Evolutionary conservation across 2,888 invertebrate genomes (phyloP).

Genomic region (Stegophylla sp.): DNA sequence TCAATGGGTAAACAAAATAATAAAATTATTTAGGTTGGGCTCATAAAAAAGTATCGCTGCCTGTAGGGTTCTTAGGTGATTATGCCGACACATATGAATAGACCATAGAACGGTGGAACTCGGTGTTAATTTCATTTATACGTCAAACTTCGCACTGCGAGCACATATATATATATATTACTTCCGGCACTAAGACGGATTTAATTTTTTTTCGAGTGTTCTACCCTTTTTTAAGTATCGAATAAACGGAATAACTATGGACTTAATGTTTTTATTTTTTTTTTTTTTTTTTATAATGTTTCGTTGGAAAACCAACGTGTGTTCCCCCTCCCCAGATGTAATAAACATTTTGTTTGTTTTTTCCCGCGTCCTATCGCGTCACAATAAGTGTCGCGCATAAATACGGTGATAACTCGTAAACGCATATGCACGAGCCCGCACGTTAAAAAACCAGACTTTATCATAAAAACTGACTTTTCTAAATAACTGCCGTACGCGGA

Average conservation of each 20-base stretch:
- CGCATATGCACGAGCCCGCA: not conserved
- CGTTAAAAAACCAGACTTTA: conserved; percentile 6
- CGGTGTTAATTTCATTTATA: no score
- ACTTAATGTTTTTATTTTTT: not conserved
- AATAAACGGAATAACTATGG: not conserved
- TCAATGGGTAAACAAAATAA: no score
- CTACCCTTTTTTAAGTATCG: not conserved
- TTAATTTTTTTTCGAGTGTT: not conserved
- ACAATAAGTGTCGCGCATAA: no score
- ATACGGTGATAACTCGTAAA: not conserved
- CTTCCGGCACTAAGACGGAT: not conserved
- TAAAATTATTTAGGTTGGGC: no score
- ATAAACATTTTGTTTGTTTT: conserved; percentile 5
- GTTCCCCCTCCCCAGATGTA: no score
- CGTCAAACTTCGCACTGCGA: no score
- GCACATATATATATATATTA: no score
- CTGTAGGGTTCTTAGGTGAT: no score
- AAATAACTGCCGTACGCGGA: not conserved
- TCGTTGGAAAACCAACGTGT: not conserved
- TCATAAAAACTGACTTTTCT: not conserved
- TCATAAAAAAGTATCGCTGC: no score
- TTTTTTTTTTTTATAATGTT: not conserved
- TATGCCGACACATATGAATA: no score
- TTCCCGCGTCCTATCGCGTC: not conserved
- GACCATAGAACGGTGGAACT: no score